phyloP scores from a whole-genome alignment of 2,888 invertebrate species.

The Euproctis similis region DNA sequence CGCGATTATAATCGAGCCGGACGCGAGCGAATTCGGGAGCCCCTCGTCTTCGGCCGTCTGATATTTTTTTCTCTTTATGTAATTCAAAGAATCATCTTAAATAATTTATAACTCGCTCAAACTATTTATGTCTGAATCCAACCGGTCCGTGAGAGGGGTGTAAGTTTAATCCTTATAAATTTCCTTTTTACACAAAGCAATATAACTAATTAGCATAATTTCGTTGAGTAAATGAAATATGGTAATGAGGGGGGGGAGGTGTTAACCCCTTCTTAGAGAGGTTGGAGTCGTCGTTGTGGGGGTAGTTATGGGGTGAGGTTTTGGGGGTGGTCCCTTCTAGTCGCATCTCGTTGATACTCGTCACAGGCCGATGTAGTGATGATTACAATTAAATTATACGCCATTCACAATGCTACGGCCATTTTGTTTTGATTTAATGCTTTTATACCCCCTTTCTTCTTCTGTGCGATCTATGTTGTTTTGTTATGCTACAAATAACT shows the following conservation, averaged over 20 bases:
- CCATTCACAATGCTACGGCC: slow-evolving; percentile 48
- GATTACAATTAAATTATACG: slow-evolving; percentile 73
- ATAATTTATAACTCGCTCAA: slow-evolving; percentile 60
- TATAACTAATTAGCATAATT: slow-evolving; percentile 77
- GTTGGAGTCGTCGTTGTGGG: slow-evolving; percentile 37
- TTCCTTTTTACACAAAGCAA: slow-evolving; percentile 77
- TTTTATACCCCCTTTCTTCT: slow-evolving; percentile 28
- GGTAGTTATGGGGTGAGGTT: too few species aligned
- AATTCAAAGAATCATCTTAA: slow-evolving; percentile 57
- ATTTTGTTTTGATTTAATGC: slow-evolving; percentile 65
- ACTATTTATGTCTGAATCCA: slow-evolving; percentile 50
- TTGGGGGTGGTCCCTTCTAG: slow-evolving; percentile 54
- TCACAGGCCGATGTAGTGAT: slow-evolving; percentile 70
- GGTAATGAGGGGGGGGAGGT: slow-evolving; percentile 73
- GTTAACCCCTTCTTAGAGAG: slow-evolving; percentile 57
- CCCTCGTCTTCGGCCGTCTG: slow-evolving; percentile 40
- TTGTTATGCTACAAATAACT: too few species aligned
- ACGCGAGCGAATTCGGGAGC: slow-evolving; percentile 62
- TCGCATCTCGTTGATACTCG: slow-evolving; percentile 72
- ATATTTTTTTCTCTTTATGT: slow-evolving; percentile 43
- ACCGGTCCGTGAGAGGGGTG: slow-evolving; percentile 49
- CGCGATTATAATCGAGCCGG: slow-evolving; percentile 68
- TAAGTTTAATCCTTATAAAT: slow-evolving; percentile 76
- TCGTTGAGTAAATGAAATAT: slow-evolving; percentile 77
- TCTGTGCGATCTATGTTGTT: slow-evolving; percentile 3